A percentile compares a stretch with the other conserved stretches of the same genome.
Conservation (phyloP, 1,140 invertebrate genomes). For the Drosophila santomea region DNA sequence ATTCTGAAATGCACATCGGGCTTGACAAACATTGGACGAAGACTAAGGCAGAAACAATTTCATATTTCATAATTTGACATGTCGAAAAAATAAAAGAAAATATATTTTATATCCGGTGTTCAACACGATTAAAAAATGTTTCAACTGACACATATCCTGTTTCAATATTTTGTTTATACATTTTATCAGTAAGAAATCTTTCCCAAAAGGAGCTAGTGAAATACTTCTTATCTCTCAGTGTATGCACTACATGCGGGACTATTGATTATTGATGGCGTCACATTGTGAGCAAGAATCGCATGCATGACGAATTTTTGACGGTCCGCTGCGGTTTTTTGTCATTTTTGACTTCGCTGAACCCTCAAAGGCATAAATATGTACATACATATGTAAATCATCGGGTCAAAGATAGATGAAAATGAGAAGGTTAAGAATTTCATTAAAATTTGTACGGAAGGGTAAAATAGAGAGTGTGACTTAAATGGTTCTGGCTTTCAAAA, state of each 20-base stretch:
- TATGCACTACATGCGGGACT: too few relatives aligned
- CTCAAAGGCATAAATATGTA: background rate
- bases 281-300: constrained; percentile 33
- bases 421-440: background rate
- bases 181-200: too few relatives aligned
- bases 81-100: too few relatives aligned
- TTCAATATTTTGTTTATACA: too few relatives aligned
- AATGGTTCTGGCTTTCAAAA: too few relatives aligned
- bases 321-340: constrained; percentile 66
- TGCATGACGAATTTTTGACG: constrained; percentile 66
- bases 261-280: constrained; percentile 2
- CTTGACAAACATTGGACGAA: constrained; percentile 27
- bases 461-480: background rate
- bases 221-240: background rate
- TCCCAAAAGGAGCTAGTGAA: too few relatives aligned
- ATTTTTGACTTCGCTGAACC: constrained; percentile 34
- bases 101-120: too few relatives aligned
- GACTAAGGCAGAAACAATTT: background rate
- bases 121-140: too few relatives aligned
- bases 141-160: too few relatives aligned
- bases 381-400: constrained; percentile 13
- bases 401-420: constrained; percentile 1
- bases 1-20: constrained; percentile 52
- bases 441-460: background rate
- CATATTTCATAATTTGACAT: background rate